Evolutionary conservation across 2,113 vertebrate genomes (phyloP).

Genomic region (Thunnus maccoyii): DNA sequence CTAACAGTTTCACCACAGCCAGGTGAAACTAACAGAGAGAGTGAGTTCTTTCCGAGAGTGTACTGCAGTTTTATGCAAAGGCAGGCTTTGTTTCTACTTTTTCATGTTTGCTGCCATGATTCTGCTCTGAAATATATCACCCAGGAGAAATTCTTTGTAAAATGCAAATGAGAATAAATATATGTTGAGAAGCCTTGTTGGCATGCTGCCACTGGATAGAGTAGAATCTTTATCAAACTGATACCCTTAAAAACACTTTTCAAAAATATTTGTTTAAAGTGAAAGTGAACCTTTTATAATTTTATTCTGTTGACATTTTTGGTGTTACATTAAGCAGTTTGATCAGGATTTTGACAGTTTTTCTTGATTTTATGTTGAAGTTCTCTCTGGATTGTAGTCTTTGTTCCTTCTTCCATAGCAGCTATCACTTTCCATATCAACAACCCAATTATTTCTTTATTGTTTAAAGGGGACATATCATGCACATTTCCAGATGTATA

Average conservation of each 20-base stretch:
- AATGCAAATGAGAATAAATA: slow-evolving; percentile 3
- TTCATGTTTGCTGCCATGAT: background rate
- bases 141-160: slow-evolving; percentile 24
- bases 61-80: background rate
- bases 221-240: background rate
- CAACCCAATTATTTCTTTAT: no score
- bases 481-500: no score
- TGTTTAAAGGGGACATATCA: no score
- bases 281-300: background rate
- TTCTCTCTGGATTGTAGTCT: no score
- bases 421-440: no score
- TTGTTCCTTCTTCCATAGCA: no score
- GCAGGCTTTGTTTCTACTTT: background rate
- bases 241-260: background rate
- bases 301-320: background rate
- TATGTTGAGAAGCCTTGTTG: background rate
- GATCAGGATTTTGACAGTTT: background rate
- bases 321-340: background rate
- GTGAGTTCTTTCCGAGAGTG: slow-evolving; percentile 1
- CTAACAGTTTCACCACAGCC: slow-evolving; percentile 30
- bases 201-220: background rate
- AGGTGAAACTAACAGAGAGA: slow-evolving; percentile 32
- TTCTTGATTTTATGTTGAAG: background rate
- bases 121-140: background rate
- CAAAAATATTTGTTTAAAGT: background rate